A percentile compares a stretch with the other conserved stretches of the same genome.
Evolutionary conservation across 2,113 vertebrate genomes (phyloP).

Genomic region (Pampusana beccarii): DNA sequence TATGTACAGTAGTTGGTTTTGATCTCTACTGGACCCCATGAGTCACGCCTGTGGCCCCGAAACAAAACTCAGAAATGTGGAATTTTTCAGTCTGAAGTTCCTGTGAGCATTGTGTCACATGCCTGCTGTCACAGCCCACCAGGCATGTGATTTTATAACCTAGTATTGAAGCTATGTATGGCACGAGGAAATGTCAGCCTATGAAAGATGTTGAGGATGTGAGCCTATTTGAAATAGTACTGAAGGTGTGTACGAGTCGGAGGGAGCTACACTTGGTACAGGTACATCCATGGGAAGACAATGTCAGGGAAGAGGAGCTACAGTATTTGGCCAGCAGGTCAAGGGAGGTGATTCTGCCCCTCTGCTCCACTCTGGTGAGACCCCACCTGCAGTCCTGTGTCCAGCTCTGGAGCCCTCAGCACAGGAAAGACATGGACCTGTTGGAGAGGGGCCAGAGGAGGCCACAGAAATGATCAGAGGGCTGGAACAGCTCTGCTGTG

Average conservation of each 20-base stretch:
- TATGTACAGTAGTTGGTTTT: background rate
- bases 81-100: background rate
- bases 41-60: background rate
- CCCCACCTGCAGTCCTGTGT: too few relatives aligned
- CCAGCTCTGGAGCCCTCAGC: too few relatives aligned
- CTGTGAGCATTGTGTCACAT: accelerated
- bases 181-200: background rate
- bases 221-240: background rate
- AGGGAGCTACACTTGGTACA: background rate
- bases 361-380: too few relatives aligned
- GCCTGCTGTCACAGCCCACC: background rate
- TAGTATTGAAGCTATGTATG: background rate
- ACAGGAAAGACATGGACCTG: too few relatives aligned
- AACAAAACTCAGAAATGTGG: background rate
- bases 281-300: background rate
- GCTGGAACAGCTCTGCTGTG: too few relatives aligned
- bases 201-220: background rate
- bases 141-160: background rate
- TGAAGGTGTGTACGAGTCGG: background rate
- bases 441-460: too few relatives aligned
- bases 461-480: too few relatives aligned
- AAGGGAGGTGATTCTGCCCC: too few relatives aligned
- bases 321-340: background rate
- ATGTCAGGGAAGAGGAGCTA: background rate
- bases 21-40: background rate